Conservation (phyloP, 2,797 vertebrate genomes). For the Centroberyx gerrardi region DNA sequence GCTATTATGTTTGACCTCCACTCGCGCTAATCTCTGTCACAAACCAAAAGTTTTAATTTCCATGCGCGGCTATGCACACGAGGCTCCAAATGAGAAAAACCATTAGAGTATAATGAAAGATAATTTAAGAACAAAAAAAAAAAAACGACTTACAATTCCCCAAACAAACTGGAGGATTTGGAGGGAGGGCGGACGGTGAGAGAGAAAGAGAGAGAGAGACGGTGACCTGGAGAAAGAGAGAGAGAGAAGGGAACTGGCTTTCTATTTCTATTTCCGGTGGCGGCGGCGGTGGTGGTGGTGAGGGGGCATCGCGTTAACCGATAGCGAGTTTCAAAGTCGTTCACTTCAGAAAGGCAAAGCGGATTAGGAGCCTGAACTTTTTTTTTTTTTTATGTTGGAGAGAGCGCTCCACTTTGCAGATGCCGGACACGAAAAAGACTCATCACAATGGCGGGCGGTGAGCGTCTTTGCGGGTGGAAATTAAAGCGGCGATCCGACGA, state of each 20-base stretch:
- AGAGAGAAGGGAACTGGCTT: slow-evolving; percentile 16
- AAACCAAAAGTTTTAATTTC: slow-evolving; percentile 80
- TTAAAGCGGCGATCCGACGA: slow-evolving; percentile 11
- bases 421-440: slow-evolving; percentile 28
- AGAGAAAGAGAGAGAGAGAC: slow-evolving; percentile 19
- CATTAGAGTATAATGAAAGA: slow-evolving; percentile 77
- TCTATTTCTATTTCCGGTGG: slow-evolving; percentile 53
- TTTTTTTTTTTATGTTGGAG: slow-evolving; percentile 54
- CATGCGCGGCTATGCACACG: slow-evolving; percentile 62
- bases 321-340: slow-evolving; percentile 79
- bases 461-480: slow-evolving; percentile 15
- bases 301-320: slow-evolving; percentile 37
- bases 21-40: slow-evolving; percentile 80
- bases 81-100: slow-evolving; percentile 75
- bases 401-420: slow-evolving; percentile 43
- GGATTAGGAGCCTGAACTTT: slow-evolving; percentile 67
- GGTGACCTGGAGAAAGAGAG: background rate
- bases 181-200: slow-evolving; percentile 31
- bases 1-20: slow-evolving; percentile 84
- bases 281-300: too few species aligned
- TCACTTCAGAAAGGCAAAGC: slow-evolving; percentile 68
- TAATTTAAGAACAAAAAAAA: slow-evolving; percentile 78
- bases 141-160: slow-evolving; percentile 73
- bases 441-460: slow-evolving; percentile 17
- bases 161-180: slow-evolving; percentile 71